phyloP scores from a whole-genome alignment of 2,113 vertebrate species.

The Plecotus auritus region DNA sequence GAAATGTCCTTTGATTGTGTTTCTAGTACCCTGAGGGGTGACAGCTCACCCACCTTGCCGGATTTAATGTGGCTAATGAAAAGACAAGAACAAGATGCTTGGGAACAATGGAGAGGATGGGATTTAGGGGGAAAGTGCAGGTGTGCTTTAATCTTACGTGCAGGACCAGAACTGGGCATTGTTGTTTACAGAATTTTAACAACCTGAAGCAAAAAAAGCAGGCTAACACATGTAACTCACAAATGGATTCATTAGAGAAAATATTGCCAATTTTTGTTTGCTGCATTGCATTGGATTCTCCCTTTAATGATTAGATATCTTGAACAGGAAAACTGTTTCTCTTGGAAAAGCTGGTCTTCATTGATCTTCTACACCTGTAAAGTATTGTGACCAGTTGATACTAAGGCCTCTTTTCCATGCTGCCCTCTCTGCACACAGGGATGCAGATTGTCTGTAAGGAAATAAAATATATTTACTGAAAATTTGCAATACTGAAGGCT shows the following conservation, averaged over 20 bases:
- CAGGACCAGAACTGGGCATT: too few species aligned
- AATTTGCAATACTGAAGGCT: not conserved
- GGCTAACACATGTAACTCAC: not conserved
- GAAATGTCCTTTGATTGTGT: not conserved
- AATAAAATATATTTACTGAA: not conserved
- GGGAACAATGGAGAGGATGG: not conserved
- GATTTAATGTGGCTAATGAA: not conserved
- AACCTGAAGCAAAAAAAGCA: not conserved
- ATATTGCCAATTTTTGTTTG: not conserved
- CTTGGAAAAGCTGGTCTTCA: not conserved
- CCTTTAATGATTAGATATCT: not conserved
- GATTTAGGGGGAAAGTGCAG: not conserved
- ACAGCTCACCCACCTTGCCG: not conserved
- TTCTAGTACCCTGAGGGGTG: not conserved
- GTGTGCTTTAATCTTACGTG: not conserved
- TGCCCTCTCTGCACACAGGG: not conserved
- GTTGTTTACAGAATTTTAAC: not conserved
- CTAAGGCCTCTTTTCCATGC: not conserved
- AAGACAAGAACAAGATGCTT: not conserved
- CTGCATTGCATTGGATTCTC: not conserved
- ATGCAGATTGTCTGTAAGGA: not conserved
- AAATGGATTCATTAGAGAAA: not conserved
- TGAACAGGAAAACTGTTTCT: not conserved
- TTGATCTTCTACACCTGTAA: not conserved
- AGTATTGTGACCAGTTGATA: accelerated